phyloP scores from a whole-genome alignment of 2,888 invertebrate genomes.

The Acrobasis suavella region DNA sequence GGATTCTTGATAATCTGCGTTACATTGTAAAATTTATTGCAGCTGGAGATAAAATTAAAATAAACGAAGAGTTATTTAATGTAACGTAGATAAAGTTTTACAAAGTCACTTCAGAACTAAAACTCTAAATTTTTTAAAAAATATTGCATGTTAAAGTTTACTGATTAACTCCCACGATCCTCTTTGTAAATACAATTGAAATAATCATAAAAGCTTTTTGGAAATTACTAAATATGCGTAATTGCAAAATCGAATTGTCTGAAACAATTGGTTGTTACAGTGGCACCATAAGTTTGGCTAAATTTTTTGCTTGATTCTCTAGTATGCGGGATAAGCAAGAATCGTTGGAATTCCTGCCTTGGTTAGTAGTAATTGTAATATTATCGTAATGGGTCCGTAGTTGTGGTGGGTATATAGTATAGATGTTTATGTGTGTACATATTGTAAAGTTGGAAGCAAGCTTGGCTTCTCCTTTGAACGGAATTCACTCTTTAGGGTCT shows the following conservation, averaged over 20 bases:
- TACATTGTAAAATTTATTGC: slow-evolving; percentile 19
- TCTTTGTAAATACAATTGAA: slow-evolving; percentile 19
- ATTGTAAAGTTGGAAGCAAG: slow-evolving; percentile 42
- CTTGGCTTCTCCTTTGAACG: slow-evolving; percentile 24
- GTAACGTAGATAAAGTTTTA: slow-evolving; percentile 15
- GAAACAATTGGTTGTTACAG: slow-evolving; percentile 22
- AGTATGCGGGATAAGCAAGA: slow-evolving; percentile 92
- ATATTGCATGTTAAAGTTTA: slow-evolving; percentile 18
- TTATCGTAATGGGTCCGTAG: slow-evolving; percentile 51
- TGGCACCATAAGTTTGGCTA: slow-evolving; percentile 49
- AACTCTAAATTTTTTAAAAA: slow-evolving; percentile 1
- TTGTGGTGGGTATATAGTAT: slow-evolving; percentile 42
- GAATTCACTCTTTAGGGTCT: slow-evolving; percentile 36
- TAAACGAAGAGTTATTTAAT: not conserved
- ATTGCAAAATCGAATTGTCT: slow-evolving; percentile 6
- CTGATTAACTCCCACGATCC: slow-evolving; percentile 2
- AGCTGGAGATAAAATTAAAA: slow-evolving; percentile 1
- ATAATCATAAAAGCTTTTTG: not conserved
- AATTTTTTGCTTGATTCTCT: slow-evolving; percentile 78
- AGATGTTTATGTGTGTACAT: slow-evolving; percentile 35
- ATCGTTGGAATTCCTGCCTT: slow-evolving; percentile 89
- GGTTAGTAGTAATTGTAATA: slow-evolving; percentile 86
- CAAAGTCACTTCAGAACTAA: slow-evolving; percentile 13
- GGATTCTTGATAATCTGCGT: slow-evolving; percentile 27
- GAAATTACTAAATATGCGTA: slow-evolving; percentile 9